Evolutionary conservation across 2,888 invertebrate genomes (phyloP).

Genomic region (Mythimna vitellina): DNA sequence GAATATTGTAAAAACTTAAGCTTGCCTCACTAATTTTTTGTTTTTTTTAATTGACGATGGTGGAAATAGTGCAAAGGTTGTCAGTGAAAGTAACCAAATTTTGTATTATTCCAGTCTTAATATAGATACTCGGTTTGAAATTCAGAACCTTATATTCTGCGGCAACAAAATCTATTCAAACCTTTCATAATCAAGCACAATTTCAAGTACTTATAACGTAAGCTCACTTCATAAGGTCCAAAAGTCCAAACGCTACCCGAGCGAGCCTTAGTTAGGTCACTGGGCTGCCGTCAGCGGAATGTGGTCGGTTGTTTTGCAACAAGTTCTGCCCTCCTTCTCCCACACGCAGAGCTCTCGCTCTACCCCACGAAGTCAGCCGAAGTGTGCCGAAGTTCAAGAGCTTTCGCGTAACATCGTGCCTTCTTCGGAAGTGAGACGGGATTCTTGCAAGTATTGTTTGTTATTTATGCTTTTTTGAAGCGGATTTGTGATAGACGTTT

Average conservation of each 20-base stretch:
- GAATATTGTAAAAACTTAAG: too few relatives aligned
- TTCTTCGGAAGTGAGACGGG: slow-evolving; percentile 81
- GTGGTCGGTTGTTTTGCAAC: slow-evolving; percentile 87
- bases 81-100: too few relatives aligned
- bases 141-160: neutral
- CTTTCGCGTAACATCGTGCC: slow-evolving; percentile 68
- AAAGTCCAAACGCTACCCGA: slow-evolving; percentile 65
- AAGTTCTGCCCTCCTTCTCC: slow-evolving; percentile 81
- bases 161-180: neutral
- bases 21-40: too few relatives aligned
- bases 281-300: slow-evolving; percentile 86
- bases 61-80: too few relatives aligned
- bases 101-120: neutral
- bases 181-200: neutral
- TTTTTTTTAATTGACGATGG: too few relatives aligned
- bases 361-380: slow-evolving; percentile 69
- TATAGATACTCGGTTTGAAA: neutral
- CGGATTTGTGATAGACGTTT: slow-evolving; percentile 60
- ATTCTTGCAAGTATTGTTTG: slow-evolving; percentile 71
- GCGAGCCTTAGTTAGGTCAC: slow-evolving; percentile 88
- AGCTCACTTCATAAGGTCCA: slow-evolving; percentile 46
- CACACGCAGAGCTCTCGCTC: slow-evolving; percentile 65
- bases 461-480: slow-evolving; percentile 68
- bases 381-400: slow-evolving; percentile 64
- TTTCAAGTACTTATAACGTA: slow-evolving; percentile 35